Evolutionary conservation across 2,888 invertebrate species (phyloP).

Genomic region (Sicus ferrugineus): DNA sequence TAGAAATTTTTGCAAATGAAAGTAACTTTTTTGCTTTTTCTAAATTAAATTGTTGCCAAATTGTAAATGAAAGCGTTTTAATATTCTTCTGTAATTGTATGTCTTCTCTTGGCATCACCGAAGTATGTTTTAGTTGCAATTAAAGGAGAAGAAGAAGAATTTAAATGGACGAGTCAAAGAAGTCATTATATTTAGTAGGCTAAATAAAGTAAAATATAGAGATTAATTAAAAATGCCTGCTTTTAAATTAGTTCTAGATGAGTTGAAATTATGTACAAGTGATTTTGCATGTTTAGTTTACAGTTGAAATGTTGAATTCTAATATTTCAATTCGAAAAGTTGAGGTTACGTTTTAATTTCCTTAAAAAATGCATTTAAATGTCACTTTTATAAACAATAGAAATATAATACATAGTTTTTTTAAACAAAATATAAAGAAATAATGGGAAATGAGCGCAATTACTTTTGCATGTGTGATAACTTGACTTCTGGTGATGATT

Average conservation of each 20-base stretch:
- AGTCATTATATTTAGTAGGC: slow-evolving; percentile 56
- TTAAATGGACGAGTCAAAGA: slow-evolving; percentile 65
- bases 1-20: slow-evolving; percentile 19
- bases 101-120: slow-evolving; percentile 59
- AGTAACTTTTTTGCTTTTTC: background rate
- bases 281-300: slow-evolving; percentile 3
- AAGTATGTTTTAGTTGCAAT: slow-evolving; percentile 54
- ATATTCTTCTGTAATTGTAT: slow-evolving; percentile 42
- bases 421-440: background rate
- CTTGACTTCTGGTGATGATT: no score
- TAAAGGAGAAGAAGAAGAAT: slow-evolving; percentile 51
- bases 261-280: background rate
- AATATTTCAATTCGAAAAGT: background rate
- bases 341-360: background rate
- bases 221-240: slow-evolving; percentile 4
- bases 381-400: background rate
- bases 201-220: slow-evolving; percentile 37
- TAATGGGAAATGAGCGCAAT: no score
- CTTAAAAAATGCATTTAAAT: background rate
- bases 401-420: background rate
- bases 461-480: no score
- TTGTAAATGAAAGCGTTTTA: slow-evolving; percentile 29
- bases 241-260: slow-evolving; percentile 15
- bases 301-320: background rate
- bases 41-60: slow-evolving; percentile 22